Percentiles rank a stretch among this genome's conserved stretches.
These are phyloP conservation scores for Chiloscyllium plagiosum DNA, from an alignment of 2,113 vertebrate genomes.

Conservation along the genomic window DNA sequence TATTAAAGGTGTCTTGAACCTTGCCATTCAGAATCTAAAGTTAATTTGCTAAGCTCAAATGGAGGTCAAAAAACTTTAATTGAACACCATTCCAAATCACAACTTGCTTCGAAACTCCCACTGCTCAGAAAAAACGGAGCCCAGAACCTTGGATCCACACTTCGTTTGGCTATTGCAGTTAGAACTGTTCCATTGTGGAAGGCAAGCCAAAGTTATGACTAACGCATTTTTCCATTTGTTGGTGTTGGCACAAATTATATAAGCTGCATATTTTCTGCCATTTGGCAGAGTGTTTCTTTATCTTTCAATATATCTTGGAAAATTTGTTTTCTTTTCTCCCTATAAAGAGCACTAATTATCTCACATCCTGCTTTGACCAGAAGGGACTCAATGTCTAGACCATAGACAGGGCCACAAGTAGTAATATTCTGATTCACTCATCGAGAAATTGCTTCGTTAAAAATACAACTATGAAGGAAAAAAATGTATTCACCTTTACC, in stretches of 20 bases:
- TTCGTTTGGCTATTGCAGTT: neutral
- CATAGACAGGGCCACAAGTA: neutral
- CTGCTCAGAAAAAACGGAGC: too few species aligned
- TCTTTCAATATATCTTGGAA: slow-evolving; percentile 27
- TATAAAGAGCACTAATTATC: neutral
- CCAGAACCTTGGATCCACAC: neutral
- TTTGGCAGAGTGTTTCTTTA: slow-evolving; percentile 9
- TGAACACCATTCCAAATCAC: slow-evolving; percentile 17
- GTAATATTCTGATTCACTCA: neutral
- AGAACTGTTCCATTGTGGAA: slow-evolving; percentile 30
- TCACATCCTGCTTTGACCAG: neutral
- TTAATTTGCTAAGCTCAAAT: neutral
- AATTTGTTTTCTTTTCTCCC: slow-evolving; percentile 11
- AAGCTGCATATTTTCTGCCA: neutral
- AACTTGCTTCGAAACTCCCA: slow-evolving; percentile 10
- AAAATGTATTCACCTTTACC: neutral
- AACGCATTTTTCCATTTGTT: slow-evolving; percentile 30
- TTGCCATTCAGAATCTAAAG: neutral
- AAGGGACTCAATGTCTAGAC: neutral
- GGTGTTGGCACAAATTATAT: slow-evolving; percentile 7
- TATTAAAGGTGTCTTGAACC: neutral
- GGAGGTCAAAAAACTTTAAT: neutral
- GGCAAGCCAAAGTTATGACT: slow-evolving; percentile 32
- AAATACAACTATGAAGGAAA: neutral
- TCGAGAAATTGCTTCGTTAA: neutral